Conservation (phyloP, 2,113 vertebrate species). For the Sapayoa aenigma region DNA sequence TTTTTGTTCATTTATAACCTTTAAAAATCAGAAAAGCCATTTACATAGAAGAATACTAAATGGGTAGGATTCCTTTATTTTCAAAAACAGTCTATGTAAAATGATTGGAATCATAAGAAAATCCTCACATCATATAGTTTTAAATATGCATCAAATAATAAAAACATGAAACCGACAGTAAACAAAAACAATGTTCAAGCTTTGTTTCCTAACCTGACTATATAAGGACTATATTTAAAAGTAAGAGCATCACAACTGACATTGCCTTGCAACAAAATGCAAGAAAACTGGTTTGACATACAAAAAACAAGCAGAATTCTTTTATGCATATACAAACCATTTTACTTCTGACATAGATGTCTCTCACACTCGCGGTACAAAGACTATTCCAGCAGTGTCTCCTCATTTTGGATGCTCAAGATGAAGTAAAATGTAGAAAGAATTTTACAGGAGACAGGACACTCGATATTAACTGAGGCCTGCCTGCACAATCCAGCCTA, state of each 20-base stretch:
- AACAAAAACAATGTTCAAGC: neutral
- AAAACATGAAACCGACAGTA: neutral
- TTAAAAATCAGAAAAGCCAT: neutral
- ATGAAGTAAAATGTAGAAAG: too few species aligned
- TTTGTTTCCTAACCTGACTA: neutral
- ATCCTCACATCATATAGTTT: neutral
- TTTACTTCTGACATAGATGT: neutral
- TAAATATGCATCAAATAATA: neutral
- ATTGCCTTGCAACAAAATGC: neutral
- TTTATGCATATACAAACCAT: neutral
- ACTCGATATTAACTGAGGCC: too few species aligned
- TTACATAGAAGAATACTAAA: neutral
- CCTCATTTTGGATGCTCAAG: neutral
- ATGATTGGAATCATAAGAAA: neutral
- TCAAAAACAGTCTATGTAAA: neutral
- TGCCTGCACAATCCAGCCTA: too few species aligned
- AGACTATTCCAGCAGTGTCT: neutral
- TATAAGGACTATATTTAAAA: neutral
- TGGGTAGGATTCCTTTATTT: neutral
- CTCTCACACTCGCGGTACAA: neutral
- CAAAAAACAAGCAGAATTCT: neutral
- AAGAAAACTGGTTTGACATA: neutral
- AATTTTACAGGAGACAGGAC: too few species aligned
- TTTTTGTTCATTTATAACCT: neutral
- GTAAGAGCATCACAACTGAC: neutral